Evolutionary conservation across 1,140 invertebrate genomes (phyloP).

Genomic region (Callitettix versicolor): DNA sequence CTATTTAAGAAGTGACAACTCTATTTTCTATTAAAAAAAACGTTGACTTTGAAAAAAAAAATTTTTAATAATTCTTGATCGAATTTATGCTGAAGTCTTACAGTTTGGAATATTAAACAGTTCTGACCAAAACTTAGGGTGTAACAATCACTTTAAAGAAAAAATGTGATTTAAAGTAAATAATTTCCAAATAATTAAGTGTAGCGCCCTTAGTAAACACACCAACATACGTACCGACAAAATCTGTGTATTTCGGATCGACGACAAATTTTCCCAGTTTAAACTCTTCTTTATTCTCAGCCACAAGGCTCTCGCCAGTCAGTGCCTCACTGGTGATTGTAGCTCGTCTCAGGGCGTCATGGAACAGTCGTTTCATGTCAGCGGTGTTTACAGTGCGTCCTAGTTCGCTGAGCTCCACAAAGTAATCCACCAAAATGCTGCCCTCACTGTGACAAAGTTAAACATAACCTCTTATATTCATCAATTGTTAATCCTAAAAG

Average conservation of each 20-base stretch:
- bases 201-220: too few species aligned
- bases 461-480: neutral
- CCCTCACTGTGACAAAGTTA: conserved; percentile 44
- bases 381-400: conserved; percentile 65
- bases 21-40: too few species aligned
- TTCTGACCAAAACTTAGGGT: too few species aligned
- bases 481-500: neutral
- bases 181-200: too few species aligned
- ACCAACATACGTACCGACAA: conserved; percentile 59
- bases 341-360: conserved; percentile 54
- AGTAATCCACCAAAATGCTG: conserved; percentile 80
- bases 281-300: conserved; percentile 36
- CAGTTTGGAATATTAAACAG: too few species aligned
- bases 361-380: conserved; percentile 71
- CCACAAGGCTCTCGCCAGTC: conserved; percentile 22
- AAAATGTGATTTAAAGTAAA: too few species aligned
- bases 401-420: conserved; percentile 67
- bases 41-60: too few species aligned
- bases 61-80: too few species aligned
- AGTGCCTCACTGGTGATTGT: conserved; percentile 28
- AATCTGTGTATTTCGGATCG: conserved; percentile 79
- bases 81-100: too few species aligned
- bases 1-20: too few species aligned
- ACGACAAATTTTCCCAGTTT: conserved; percentile 69
- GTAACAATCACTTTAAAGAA: too few species aligned